Percentiles rank a stretch among this genome's conserved stretches.
These are phyloP conservation scores for Cantharis rustica DNA, from an alignment of 2,888 invertebrate species.

Conservation along the genomic window DNA sequence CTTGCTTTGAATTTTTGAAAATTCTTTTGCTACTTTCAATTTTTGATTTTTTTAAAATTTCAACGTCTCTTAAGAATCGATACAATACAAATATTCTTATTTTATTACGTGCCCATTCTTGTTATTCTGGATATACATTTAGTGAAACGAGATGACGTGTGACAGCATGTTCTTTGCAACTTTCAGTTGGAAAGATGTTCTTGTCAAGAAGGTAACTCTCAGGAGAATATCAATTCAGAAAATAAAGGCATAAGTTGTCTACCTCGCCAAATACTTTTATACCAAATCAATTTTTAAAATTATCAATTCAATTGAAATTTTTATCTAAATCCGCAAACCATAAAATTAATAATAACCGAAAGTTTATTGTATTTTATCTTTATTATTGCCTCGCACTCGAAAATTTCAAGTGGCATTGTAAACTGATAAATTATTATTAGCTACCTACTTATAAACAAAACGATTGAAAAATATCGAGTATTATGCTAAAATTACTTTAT, in stretches of 20 bases:
- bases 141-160: constrained; percentile 51
- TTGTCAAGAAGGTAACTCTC: constrained; percentile 47
- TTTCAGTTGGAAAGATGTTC: constrained; percentile 49
- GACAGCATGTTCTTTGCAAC: constrained; percentile 51
- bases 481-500: background rate
- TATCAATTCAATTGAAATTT: background rate
- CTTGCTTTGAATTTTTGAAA: no score
- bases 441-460: background rate
- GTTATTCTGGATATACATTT: constrained; percentile 26
- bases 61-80: background rate
- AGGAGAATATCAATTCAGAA: constrained; percentile 33
- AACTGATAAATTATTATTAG: background rate
- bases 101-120: constrained; percentile 20
- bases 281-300: background rate
- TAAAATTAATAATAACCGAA: background rate
- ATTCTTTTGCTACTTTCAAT: background rate
- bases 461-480: background rate
- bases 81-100: background rate
- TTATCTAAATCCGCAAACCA: background rate
- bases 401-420: background rate
- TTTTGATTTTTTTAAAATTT: background rate
- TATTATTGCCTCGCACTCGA: background rate
- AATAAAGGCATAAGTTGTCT: constrained; percentile 21
- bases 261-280: constrained; percentile 5
- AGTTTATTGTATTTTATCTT: background rate